Base-by-base conservation (phyloP, 2,113 vertebrate genomes). In the Corydoras maculifer region DNA sequence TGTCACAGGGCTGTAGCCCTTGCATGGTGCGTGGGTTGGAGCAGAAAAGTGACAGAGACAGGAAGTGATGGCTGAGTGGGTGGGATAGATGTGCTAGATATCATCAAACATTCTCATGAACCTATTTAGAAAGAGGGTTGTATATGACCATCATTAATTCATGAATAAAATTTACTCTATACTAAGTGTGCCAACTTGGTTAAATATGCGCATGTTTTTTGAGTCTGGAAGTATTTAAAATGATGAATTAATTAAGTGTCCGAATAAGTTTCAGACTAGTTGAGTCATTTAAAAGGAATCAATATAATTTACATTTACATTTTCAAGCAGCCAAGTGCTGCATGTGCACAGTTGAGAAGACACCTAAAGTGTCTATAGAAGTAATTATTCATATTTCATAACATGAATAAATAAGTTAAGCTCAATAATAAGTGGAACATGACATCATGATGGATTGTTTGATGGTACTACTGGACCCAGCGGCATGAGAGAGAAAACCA, bases 11-110 rank as follows among this genome's bases (percentile, higher is more conserved):
- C 66, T 76, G 43, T 62, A 59, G 65, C 59, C 70, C 25, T 3
- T 73, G 55, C 64, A 78, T 57, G 4, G 60, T 25, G 61, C 64
- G 48, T 66, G 58, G 65, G 62, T 68, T 48, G 30, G 65, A 64
- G 72, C 66, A 66, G 63, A 53, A 50, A 70, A 77, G 76, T 78
- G 79, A 76, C 70, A 76, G 54, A 62, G 62, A 79, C 70, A 73
- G 57, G 70, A 79, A 70, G 62, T 73, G 77, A 76, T 9, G 8
- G 68, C 53, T 71, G 58, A 74, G 50, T 58, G 67, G 72, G 64
- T 70, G 67, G 69, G 58, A 74, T 31, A 57, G 43, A 72, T 43
- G 69, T 60, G 58, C 53, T 55, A 72, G 55, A 62, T 75, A 68
- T 65, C 61, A 78, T 63, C 68, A 55, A 25, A 75, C 32, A 64